phyloP scores from a whole-genome alignment of 2,113 vertebrate species.

The Pomatostomus ruficeps region DNA sequence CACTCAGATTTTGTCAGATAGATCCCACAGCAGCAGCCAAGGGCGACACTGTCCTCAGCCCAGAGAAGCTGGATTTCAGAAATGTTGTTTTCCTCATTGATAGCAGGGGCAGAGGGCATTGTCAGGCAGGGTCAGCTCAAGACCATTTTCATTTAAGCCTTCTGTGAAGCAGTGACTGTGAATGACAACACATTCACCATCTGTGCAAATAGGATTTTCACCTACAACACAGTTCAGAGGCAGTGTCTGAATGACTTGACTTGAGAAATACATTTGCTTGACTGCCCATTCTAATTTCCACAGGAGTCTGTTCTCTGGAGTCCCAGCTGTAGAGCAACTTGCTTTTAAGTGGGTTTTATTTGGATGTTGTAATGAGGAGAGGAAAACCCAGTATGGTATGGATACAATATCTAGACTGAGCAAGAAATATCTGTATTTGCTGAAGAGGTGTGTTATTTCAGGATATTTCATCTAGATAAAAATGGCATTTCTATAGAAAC shows the following conservation, averaged over 20 bases:
- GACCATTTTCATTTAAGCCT: not conserved
- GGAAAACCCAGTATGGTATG: not conserved
- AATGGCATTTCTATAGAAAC: conserved; percentile 42
- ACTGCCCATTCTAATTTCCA: not conserved
- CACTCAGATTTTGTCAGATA: conserved; percentile 8
- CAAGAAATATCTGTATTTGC: not conserved
- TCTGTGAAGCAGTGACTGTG: not conserved
- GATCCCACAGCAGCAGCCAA: not conserved
- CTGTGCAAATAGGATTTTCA: not conserved
- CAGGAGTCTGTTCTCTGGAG: not conserved
- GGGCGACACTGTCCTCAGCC: not conserved
- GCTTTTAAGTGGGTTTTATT: not conserved
- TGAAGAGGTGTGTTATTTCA: not conserved
- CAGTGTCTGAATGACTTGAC: not conserved
- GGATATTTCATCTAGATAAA: not conserved
- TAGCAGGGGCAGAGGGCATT: not conserved
- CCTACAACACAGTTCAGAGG: not conserved
- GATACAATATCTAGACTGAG: not conserved
- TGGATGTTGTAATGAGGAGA: not conserved
- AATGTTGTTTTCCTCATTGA: not conserved
- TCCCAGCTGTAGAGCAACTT: not conserved
- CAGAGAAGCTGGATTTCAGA: not conserved
- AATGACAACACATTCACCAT: not conserved
- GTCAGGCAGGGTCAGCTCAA: not conserved
- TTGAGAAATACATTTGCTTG: not conserved